Evolutionary conservation across 1,140 invertebrate species (phyloP), one percentile per base, ranked within the genome.

Genomic region (Goniozus legneri): DNA sequence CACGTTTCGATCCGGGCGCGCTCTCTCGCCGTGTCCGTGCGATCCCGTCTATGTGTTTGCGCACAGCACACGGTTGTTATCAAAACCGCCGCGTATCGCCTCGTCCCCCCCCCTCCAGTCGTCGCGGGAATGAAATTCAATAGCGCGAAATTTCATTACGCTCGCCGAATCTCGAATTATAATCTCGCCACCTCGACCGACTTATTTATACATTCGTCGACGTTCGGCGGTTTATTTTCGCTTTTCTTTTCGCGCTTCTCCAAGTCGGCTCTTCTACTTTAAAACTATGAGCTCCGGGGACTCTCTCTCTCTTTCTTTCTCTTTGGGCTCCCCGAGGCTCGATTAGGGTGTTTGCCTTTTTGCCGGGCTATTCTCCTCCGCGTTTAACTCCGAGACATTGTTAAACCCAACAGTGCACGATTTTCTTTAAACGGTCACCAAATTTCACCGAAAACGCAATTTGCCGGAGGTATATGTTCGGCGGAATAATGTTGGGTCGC

Each of bases 261-360:
- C 35, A n/a, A n/a, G 32, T 49, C 30, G 31, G 30, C 33, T 27
- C 32, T 30, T 20, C 19, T 35, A 33, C 41, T 38, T 30, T 42
- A 27, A 19, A 30, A 30, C 27, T 42, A 30, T 18, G 13, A 30
- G 22, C 14, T 42, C 22, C 22, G 24, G 24, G 19, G n/a, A 30
- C 39, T 42, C 34, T 41, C 41, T 52, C 54, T 47, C 42, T 30
- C 48, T 33, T 49, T 47, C 43, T 21, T 56, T 47, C 44, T 54
- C 58, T 58, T 50, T 56, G 52, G 57, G 52, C 56, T 68, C 64
- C 57, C 60, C 38, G 20, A 51, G 47, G 60, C 56, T 54, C 62
- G 57, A 69, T 66, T 66, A 69, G 51, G 54, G 54, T 54, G 51
- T 62, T 65, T 58, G 58, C 58, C 65, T 62, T 59, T 60, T 45